A percentile compares a stretch with the other conserved stretches of the same genome.
Evolutionary conservation across 2,797 vertebrate species (phyloP).

Genomic region (Parotocinclus haroldoi): DNA sequence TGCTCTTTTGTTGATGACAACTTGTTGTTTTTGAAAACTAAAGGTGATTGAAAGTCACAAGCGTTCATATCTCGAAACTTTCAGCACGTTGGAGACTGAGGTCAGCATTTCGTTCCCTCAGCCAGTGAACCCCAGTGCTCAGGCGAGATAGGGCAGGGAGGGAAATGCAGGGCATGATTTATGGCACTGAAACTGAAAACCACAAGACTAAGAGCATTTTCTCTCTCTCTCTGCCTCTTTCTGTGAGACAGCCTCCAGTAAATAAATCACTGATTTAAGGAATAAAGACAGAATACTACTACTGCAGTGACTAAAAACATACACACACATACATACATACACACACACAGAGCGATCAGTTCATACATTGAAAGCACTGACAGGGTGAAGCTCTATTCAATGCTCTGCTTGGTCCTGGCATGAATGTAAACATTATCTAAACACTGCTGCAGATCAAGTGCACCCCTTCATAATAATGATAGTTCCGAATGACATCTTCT

Average conservation of each 20-base stretch:
- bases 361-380: too few relatives aligned
- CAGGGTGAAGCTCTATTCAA: too few relatives aligned
- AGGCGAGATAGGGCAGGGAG: constrained; percentile 73
- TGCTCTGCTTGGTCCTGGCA: too few relatives aligned
- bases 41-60: not conserved
- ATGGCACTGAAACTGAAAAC: constrained; percentile 71
- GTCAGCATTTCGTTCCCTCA: constrained; percentile 40
- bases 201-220: constrained; percentile 63
- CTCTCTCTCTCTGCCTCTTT: constrained; percentile 8
- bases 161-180: constrained; percentile 83
- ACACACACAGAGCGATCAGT: too few relatives aligned
- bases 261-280: constrained; percentile 10
- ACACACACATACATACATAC: too few relatives aligned
- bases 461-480: too few relatives aligned
- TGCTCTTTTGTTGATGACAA: not conserved
- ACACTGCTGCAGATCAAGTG: too few relatives aligned
- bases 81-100: constrained; percentile 30
- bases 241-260: constrained; percentile 39
- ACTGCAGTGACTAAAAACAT: too few relatives aligned
- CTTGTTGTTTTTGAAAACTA: not conserved
- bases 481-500: too few relatives aligned
- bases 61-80: constrained; percentile 15
- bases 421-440: too few relatives aligned
- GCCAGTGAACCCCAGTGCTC: constrained; percentile 70
- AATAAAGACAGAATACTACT: too few relatives aligned